Evolutionary conservation across 2,113 vertebrate genomes (phyloP), one percentile per base, ranked within the genome.

Genomic region (Chloropsis hardwickii): DNA sequence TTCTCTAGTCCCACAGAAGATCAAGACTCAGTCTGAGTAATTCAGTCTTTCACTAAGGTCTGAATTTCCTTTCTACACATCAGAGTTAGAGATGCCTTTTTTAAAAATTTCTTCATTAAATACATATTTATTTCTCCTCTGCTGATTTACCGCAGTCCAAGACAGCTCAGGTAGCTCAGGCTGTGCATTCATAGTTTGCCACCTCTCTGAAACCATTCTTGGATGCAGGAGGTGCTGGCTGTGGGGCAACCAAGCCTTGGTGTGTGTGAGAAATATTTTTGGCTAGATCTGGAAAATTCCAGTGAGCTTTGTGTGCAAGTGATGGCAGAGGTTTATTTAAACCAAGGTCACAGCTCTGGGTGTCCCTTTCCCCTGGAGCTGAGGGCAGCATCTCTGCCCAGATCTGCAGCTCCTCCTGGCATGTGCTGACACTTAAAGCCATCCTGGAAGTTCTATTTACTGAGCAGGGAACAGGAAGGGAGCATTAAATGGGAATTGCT

Each of bases 271-370:
- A 70, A 50, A 51, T 7, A 3, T 9, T 14, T 47, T 25, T 83
- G 48, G n/a, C 9, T 25, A 12, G 8, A 27, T 31, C 28, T 86
- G 76, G 45, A 37, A 69, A 56, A 33, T 33, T 18, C 10, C 66
- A 21, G 22, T 5, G 44, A 72, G 29, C 19, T 74, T 66, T 73
- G 27, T 56, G 8, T 37, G 71, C 21, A 20, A 6, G 24, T 1
- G 2, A 2, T 25, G 62, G 10, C 2, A 1, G 21, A 13, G 50
- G 4, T 40, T 25, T 13, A 1, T 47, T 74, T 16, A 39, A 47
- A 50, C 23, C 31, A 16, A 42, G 54, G 19, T n/a, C 48, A 5
- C 48, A 14, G 40, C 20, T 18, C 47, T 54, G 50, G 48, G 6
- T 1, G 5, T 31, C 20, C 17, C 22, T 53, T 19, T 85, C 11